Evolutionary conservation across 1,140 invertebrate genomes (phyloP).

Genomic region (Meteorus sp.): DNA sequence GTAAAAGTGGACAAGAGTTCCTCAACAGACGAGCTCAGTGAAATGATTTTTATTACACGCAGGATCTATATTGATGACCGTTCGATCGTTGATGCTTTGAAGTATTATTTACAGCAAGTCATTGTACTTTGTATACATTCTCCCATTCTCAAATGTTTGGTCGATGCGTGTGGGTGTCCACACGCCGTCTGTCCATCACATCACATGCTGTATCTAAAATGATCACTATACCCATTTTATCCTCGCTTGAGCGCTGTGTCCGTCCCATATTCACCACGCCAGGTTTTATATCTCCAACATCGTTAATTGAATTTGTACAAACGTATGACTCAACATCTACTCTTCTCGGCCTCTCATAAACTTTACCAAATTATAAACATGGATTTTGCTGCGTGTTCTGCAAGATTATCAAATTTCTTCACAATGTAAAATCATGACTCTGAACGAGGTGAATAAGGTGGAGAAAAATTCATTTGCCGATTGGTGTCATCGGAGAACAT

Average conservation of each 20-base stretch:
- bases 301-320: slow-evolving; percentile 9
- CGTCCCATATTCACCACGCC: neutral
- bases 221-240: neutral
- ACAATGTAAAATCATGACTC: neutral
- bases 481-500: neutral
- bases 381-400: too few relatives aligned
- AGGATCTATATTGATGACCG: too few relatives aligned
- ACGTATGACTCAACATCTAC: slow-evolving; percentile 3
- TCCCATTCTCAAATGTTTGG: neutral
- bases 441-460: neutral
- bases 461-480: neutral
- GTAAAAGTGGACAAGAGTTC: slow-evolving; percentile 18
- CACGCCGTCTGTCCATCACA: neutral
- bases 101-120: neutral
- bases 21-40: neutral
- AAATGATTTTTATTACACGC: neutral
- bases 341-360: too few relatives aligned
- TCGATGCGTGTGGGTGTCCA: slow-evolving; percentile 7
- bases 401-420: neutral
- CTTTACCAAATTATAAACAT: too few relatives aligned
- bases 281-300: neutral
- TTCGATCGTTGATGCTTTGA: too few relatives aligned
- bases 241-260: neutral
- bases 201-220: neutral
- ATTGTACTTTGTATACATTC: slow-evolving; percentile 3